Base-by-base conservation (phyloP, 53 echinoderm and acorn worm species). In the Echinarachnius parma region DNA sequence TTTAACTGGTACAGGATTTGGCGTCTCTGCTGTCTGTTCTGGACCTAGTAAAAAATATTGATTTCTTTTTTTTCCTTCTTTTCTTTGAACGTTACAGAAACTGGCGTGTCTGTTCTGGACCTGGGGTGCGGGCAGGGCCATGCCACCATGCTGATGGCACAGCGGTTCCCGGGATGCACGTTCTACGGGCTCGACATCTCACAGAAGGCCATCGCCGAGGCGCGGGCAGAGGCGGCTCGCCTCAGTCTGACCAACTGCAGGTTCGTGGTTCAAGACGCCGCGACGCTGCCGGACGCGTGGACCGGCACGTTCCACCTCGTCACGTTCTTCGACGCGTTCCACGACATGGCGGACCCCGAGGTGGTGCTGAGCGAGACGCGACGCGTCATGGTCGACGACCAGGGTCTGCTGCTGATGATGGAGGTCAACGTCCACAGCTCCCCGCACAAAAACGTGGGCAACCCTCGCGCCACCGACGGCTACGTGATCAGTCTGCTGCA, bases 401-500 rank as follows among this genome's bases (percentile, higher is more conserved):
- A 81, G 22, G 86, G 82, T 45, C 84, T 83, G 34, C 48, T 86
- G 57, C 62, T 82, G 48, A 92, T 98, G 92, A 74, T 92, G 31
- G 98, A 98, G 61, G 77, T 92, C 28, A 87, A 92, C 80, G 92
- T 91, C 2, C 92, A 92, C 66, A 92, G 85, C 36, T 82, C 92
- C 30, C 92, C 88, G 20, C 79, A 83, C 27, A 84, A 89, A 78
- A 98, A 98, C 55, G 64, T 98, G 36, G 94, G 86, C 46, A 94
- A 94, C 69, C 94, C 90, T 48, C 83, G 94, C 16, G 94, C 94
- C 24, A 84, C 84, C 11, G 85, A 94, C 39, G 94, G 94, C 32
- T 94, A 94, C 82, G 94, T 94, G 58, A 98, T 98, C 75, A 98
- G 98, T 29, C 48, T 98, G 34, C 84, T 98, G 75, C 98, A 98